phyloP scores from a whole-genome alignment of 2,888 invertebrate species.

The Agonum fuliginosum region DNA sequence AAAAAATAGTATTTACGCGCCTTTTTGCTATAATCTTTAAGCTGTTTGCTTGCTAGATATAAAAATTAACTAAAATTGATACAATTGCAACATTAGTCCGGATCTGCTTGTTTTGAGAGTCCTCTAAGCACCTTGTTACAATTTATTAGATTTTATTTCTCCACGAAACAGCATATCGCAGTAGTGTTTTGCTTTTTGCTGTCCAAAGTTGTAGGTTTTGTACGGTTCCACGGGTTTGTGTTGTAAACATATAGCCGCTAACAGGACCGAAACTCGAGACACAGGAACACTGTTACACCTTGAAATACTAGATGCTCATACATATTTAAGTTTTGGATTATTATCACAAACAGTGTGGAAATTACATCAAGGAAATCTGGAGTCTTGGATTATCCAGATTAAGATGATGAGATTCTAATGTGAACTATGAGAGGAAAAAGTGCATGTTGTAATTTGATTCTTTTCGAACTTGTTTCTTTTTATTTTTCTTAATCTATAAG shows the following conservation, averaged over 20 bases:
- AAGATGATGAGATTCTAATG: neutral
- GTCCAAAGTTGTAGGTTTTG: neutral
- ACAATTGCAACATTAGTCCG: neutral
- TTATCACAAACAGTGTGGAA: neutral
- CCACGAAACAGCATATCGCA: too few species aligned
- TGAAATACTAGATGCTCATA: conserved; percentile 10
- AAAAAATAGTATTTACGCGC: too few species aligned
- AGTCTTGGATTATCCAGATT: conserved; percentile 13
- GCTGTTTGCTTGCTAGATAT: too few species aligned
- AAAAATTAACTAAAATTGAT: too few species aligned
- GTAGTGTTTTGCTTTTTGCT: neutral
- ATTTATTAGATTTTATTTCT: conserved; percentile 31
- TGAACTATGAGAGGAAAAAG: too few species aligned
- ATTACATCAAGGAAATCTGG: neutral
- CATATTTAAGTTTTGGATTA: conserved; percentile 29
- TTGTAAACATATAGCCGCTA: conserved; percentile 8
- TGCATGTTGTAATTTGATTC: too few species aligned
- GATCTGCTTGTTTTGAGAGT: neutral
- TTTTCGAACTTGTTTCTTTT: too few species aligned
- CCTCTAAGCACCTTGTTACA: conserved; percentile 8
- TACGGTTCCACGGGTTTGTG: neutral
- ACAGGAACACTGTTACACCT: conserved; percentile 1
- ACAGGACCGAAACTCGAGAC: too few species aligned
- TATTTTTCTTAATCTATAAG: too few species aligned
- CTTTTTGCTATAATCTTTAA: too few species aligned